These are phyloP conservation scores for Troides helena DNA, from an alignment of 2,888 invertebrate genomes.

Conservation along the genomic window DNA sequence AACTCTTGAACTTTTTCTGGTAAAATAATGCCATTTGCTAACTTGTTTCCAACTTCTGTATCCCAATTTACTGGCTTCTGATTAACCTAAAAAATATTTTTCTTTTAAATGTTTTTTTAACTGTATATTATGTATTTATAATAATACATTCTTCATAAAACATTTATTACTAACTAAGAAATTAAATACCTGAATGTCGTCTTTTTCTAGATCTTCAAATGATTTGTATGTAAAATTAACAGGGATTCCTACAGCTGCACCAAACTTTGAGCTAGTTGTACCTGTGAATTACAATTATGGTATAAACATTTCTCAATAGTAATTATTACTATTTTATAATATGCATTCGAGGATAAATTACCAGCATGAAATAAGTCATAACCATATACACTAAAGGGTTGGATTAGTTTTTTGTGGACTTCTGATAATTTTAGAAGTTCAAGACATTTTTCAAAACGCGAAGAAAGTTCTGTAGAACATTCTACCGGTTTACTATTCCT, in stretches of 20 bases:
- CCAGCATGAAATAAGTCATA: slow-evolving; percentile 88
- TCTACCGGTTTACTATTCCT: slow-evolving; percentile 82
- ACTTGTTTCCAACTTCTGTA: slow-evolving; percentile 80
- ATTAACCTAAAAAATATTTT: slow-evolving; percentile 71
- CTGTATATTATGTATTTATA: not conserved
- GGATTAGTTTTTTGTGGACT: slow-evolving; percentile 70
- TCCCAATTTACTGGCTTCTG: slow-evolving; percentile 83
- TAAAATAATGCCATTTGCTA: slow-evolving; percentile 85
- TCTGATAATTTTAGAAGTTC: slow-evolving; percentile 80
- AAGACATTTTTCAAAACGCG: slow-evolving; percentile 79
- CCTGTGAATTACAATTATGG: slow-evolving; percentile 52
- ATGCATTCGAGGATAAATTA: slow-evolving; percentile 40
- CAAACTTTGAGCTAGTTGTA: slow-evolving; percentile 77
- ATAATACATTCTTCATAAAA: not conserved
- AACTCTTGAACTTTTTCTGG: slow-evolving; percentile 89
- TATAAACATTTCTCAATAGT: not conserved
- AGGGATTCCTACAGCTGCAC: slow-evolving; percentile 87
- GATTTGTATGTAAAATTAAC: slow-evolving; percentile 83
- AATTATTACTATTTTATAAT: not conserved
- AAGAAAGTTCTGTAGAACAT: slow-evolving; percentile 70
- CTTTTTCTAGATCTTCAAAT: slow-evolving; percentile 77
- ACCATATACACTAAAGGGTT: slow-evolving; percentile 86
- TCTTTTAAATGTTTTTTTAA: not conserved
- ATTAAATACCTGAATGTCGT: slow-evolving; percentile 74
- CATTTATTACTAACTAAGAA: not conserved